These are phyloP conservation scores for Entelurus aequoreus DNA, from an alignment of 2,113 vertebrate species.

Conservation along the genomic window DNA sequence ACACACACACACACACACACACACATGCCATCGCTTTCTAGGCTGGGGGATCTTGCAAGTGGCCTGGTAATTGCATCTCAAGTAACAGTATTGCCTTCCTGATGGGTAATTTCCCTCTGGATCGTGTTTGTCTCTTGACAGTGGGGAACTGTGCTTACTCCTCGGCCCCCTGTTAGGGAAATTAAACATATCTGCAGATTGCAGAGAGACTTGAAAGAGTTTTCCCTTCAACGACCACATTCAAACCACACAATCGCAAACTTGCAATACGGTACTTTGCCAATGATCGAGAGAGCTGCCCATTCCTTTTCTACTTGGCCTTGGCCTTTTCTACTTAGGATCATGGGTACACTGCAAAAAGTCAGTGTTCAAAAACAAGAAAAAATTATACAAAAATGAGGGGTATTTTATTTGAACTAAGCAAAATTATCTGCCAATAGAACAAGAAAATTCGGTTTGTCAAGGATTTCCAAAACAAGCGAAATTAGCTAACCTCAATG, in stretches of 20 bases:
- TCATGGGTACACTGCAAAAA: too few species aligned
- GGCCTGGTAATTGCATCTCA: slow-evolving; percentile 75
- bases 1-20: slow-evolving; percentile 8
- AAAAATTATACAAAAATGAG: too few species aligned
- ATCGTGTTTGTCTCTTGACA: slow-evolving; percentile 72
- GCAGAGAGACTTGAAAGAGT: slow-evolving; percentile 54
- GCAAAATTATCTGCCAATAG: too few species aligned
- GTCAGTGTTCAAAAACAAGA: too few species aligned
- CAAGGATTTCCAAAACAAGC: too few species aligned
- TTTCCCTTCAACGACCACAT: slow-evolving; percentile 70
- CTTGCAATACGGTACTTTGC: slow-evolving; percentile 1
- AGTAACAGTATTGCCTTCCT: slow-evolving; percentile 70
- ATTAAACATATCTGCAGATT: slow-evolving; percentile 70
- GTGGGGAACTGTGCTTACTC: slow-evolving; percentile 65
- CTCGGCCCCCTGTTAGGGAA: slow-evolving; percentile 64
- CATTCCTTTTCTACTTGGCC: too few species aligned
- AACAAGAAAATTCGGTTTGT: too few species aligned
- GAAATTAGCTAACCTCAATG: too few species aligned
- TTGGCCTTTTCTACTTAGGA: too few species aligned
- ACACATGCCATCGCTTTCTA: slow-evolving; percentile 45
- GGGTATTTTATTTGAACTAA: too few species aligned
- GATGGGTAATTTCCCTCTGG: slow-evolving; percentile 76
- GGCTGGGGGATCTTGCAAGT: slow-evolving; percentile 70
- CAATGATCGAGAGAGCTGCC: too few species aligned
- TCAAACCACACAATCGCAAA: neutral